Evolutionary conservation across 2,888 invertebrate species (phyloP), one percentile per base, ranked within the genome.

Genomic region (Synanthedon andrenaeformis): DNA sequence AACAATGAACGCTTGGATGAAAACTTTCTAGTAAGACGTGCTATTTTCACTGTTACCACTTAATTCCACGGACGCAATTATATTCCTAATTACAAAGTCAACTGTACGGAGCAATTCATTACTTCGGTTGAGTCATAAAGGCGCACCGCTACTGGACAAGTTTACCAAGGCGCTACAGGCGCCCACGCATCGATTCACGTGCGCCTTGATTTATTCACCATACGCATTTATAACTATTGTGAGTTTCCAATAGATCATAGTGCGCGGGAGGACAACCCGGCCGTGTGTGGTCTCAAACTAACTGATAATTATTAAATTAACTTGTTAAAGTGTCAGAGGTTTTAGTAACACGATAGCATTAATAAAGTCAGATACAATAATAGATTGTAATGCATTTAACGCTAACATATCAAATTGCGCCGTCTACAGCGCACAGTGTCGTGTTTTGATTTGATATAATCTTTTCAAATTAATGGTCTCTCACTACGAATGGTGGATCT

Each of bases 191-290:
- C 58, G 53, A 58, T 68, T 65, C 63, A 65, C 61, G 60, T 62
- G 59, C 60, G 62, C 35, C 13, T 17, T 42, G 19, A 42, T 42
- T 52, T 41, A 52, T 35, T 52, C 12, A 52, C 42, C 14, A 14
- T 17, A 11, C 6, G 14, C 13, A 23, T 51, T n/a, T 11, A 19
- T 51, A 12, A 51, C n/a, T 19, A 17, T 51, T 51, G n/a, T 49
- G 11, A 50, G 17, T 52, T 57, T 57, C 62, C 59, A 60, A 71
- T 76, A 74, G 64, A 72, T 76, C 71, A 72, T 59, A 63, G 14
- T 68, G 70, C 69, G 74, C 66, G 69, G 76, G 75, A 67, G 75
- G 74, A 74, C 71, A 65, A 50, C 66, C 60, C 54, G 62, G 50
- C 66, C 65, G 72, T 70, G 76, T 76, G 77, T 74, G 76, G 76